A percentile compares a stretch with the other conserved stretches of the same genome.
Evolutionary conservation across 2,113 vertebrate species (phyloP).

Genomic region (Pseudorectes ferrugineus): DNA sequence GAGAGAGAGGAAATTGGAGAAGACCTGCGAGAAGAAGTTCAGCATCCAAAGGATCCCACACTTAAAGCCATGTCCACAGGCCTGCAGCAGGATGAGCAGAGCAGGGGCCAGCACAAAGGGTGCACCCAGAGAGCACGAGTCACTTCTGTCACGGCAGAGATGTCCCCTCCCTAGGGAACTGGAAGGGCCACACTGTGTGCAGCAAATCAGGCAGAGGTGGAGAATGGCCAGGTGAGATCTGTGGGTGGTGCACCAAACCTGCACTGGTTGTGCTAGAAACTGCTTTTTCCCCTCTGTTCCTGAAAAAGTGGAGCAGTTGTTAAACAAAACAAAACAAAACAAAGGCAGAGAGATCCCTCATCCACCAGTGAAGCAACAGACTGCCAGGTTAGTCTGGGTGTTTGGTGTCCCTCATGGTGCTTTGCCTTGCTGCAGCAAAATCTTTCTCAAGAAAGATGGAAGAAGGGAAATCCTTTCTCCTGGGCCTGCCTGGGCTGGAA

Average conservation of each 20-base stretch:
- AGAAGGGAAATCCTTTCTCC: background rate
- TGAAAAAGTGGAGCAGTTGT: background rate
- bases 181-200: accelerated
- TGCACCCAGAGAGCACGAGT: background rate
- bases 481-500: background rate
- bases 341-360: background rate
- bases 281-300: background rate
- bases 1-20: background rate
- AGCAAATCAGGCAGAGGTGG: background rate
- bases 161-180: background rate
- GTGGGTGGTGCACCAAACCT: background rate
- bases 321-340: background rate
- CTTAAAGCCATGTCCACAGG: accelerated
- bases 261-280: background rate
- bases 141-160: background rate
- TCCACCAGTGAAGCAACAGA: background rate
- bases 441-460: background rate
- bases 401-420: background rate
- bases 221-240: background rate
- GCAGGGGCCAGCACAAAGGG: background rate
- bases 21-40: background rate
- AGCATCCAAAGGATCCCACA: background rate
- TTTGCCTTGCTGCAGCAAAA: background rate
- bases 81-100: background rate
- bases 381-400: background rate